A percentile compares a stretch with the other conserved stretches of the same genome.
These are phyloP conservation scores for Hippocampus mohnikei DNA, from an alignment of 2,113 vertebrate species.

Conservation along the genomic window DNA sequence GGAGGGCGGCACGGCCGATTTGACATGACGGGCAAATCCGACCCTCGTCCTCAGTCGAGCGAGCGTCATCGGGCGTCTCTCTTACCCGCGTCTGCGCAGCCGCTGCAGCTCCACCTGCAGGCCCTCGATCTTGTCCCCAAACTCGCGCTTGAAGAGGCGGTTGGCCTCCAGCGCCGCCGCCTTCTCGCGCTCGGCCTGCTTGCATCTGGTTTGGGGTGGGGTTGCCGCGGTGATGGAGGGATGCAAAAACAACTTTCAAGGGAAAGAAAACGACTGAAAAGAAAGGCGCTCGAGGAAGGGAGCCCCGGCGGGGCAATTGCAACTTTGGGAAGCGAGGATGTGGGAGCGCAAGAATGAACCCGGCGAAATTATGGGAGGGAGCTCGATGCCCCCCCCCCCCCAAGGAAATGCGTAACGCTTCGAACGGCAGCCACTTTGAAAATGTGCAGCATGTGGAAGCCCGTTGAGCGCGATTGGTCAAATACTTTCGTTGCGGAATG, in stretches of 20 bases:
- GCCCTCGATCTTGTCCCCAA: slow-evolving; percentile 96
- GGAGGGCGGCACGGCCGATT: background rate
- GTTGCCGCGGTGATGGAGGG: background rate
- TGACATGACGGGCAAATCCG: no score
- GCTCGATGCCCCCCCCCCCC: no score
- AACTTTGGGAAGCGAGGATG: background rate
- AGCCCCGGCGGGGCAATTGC: no score
- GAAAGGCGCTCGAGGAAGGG: slow-evolving; percentile 2
- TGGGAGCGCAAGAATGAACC: background rate
- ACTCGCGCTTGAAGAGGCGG: slow-evolving; percentile 96
- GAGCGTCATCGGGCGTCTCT: background rate
- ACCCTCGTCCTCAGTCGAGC: no score
- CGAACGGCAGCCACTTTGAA: background rate
- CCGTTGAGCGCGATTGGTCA: no score
- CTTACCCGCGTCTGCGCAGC: slow-evolving; percentile 80
- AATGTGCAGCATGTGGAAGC: no score
- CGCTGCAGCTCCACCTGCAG: slow-evolving; percentile 88
- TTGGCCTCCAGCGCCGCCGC: slow-evolving; percentile 86
- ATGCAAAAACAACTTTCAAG: slow-evolving; percentile 55
- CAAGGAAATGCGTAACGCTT: background rate
- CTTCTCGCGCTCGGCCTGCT: slow-evolving; percentile 82
- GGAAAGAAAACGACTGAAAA: slow-evolving; percentile 23
- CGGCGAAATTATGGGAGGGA: background rate
- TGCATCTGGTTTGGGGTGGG: slow-evolving; percentile 82
- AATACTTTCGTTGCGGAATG: no score